Conservation (phyloP, 1,140 invertebrate species). For the Pantala flavescens region DNA sequence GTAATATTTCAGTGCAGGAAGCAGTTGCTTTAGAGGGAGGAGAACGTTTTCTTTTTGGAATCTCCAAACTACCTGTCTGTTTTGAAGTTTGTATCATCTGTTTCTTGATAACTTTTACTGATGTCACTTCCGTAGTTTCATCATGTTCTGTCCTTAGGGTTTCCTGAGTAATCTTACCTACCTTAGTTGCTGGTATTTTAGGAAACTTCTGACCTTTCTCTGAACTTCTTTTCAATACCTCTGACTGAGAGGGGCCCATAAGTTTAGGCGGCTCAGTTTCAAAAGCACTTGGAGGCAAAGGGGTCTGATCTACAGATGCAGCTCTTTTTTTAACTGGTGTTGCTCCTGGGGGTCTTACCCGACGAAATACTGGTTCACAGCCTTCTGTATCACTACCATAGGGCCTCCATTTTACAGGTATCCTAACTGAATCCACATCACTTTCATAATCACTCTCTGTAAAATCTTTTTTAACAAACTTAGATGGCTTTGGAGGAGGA, state of each 20-base stretch:
- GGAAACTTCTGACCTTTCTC: constrained; percentile 11
- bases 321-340: constrained; percentile 33
- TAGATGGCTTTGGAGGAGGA: constrained; percentile 46
- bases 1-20: constrained; percentile 21
- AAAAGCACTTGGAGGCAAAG: constrained; percentile 47
- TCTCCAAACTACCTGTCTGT: constrained; percentile 17
- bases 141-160: constrained; percentile 13
- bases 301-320: constrained; percentile 43
- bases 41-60: constrained; percentile 26
- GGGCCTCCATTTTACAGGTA: constrained; percentile 48
- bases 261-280: constrained; percentile 37
- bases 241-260: constrained; percentile 38
- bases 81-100: not conserved
- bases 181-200: not conserved
- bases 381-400: constrained; percentile 56
- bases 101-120: constrained; percentile 15
- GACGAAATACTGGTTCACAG: constrained; percentile 36
- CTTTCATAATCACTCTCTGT: constrained; percentile 62
- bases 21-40: constrained; percentile 27
- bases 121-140: constrained; percentile 18
- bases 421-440: constrained; percentile 45
- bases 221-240: not conserved
- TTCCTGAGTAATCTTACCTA: not conserved
- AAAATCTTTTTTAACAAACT: constrained; percentile 48
- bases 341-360: constrained; percentile 40